Conservation (phyloP, 2,888 invertebrate species). For the Imbricaverruca yamaguchii region DNA sequence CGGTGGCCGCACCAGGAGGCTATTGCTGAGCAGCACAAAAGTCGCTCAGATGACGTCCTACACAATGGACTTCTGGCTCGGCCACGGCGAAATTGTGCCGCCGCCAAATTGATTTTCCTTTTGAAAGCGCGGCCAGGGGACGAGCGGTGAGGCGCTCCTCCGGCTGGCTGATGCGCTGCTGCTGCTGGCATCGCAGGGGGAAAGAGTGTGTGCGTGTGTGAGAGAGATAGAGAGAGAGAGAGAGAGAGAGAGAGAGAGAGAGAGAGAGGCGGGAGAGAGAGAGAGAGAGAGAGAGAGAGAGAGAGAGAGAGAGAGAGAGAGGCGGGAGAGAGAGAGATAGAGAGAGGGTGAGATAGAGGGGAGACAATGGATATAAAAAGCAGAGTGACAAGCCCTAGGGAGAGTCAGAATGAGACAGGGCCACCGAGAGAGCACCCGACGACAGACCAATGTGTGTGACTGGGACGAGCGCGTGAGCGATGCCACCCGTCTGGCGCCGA, state of each 20-base stretch:
- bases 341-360: neutral
- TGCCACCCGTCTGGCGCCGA: too few relatives aligned
- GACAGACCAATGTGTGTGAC: too few relatives aligned
- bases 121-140: neutral
- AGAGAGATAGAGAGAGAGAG: neutral
- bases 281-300: constrained; percentile 20
- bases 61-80: neutral
- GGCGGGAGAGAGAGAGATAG: neutral
- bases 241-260: neutral
- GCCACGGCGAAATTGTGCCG: constrained; percentile 4
- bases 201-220: neutral
- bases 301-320: constrained; percentile 17
- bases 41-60: neutral
- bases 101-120: constrained; percentile 17
- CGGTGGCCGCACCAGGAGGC: neutral
- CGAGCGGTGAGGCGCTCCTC: too few relatives aligned
- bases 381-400: too few relatives aligned
- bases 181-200: neutral
- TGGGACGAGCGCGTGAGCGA: too few relatives aligned
- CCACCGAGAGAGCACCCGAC: too few relatives aligned
- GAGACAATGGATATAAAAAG: too few relatives aligned
- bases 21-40: constrained; percentile 4
- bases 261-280: neutral
- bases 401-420: too few relatives aligned
- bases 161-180: neutral